Percentiles rank a stretch among this genome's conserved stretches.
Evolutionary conservation across 2,797 vertebrate species (phyloP).

Genomic region (Sphenopsis melanotis): DNA sequence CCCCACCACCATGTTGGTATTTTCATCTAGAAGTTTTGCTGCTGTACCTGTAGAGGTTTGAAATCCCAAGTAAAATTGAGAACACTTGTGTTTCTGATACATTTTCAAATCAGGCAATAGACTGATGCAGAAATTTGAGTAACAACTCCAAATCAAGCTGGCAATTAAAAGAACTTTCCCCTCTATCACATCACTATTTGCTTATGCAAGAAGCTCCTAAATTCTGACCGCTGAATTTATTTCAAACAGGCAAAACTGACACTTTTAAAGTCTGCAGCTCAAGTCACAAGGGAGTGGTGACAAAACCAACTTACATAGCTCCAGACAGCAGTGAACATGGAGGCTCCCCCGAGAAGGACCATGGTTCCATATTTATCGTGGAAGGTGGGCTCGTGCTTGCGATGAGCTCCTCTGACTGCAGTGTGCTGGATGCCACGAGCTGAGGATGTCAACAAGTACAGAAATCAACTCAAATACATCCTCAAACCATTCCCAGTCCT

Average conservation of each 20-base stretch:
- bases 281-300: rapidly evolving
- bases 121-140: not conserved
- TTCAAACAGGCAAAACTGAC: not conserved
- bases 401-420: conserved; percentile 64
- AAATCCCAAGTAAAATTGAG: not conserved
- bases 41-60: not conserved
- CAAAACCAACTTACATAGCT: conserved; percentile 69
- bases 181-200: not conserved
- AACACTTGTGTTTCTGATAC: not conserved
- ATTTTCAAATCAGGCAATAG: not conserved
- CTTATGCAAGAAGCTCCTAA: not conserved
- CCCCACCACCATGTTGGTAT: not conserved
- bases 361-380: conserved; percentile 76
- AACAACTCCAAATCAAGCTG: not conserved
- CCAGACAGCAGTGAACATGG: conserved; percentile 64
- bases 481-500: not conserved
- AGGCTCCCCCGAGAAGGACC: conserved; percentile 63
- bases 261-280: not conserved
- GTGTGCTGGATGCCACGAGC: conserved; percentile 68
- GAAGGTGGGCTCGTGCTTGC: conserved; percentile 66
- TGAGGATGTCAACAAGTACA: not conserved
- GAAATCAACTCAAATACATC: not conserved
- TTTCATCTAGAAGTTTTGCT: not conserved
- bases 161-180: not conserved
- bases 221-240: not conserved